Evolutionary conservation across 2,797 vertebrate species (phyloP), one percentile per base, ranked within the genome.

Genomic region (Peromyscus melanophrys): DNA sequence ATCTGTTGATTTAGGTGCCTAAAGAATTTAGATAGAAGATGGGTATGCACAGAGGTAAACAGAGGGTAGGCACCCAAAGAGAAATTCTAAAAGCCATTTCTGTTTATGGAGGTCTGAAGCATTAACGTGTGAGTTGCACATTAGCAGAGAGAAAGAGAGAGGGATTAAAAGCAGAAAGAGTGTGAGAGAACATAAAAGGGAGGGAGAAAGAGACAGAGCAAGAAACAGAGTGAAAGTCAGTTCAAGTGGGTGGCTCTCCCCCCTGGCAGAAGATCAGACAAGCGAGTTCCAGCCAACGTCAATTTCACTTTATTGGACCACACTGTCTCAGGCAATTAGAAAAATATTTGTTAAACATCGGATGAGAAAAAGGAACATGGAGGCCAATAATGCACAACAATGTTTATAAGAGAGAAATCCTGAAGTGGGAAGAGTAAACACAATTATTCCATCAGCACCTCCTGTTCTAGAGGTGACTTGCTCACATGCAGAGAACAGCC

Each of bases 331-430:
- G 98, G 98, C 98, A 99, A 99, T 99, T 99, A 99, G 98, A 99
- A 98, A 98, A 99, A 99, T 99, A 98, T 99, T 99, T 99, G 98
- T 99, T 98, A 99, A 99, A 98, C 98, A 98, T 98, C 98, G 98
- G 98, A 99, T 98, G 98, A 98, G 98, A 98, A 98, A 97, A 98
- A 98, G 97, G 98, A 98, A 98, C 82, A 78, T 97, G 97, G 98
- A 98, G 98, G 94, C 98, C 98, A 99, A 98, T 98, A 98, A 98
- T 97, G 97, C 98, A 98, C 98, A 98, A 98, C 98, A 97, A 98
- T 98, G 98, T 99, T 99, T 98, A 98, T 98, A 98, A 98, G 97
- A 98, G 95, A 98, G 97, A 98, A 98, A 98, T 98, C 98, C 98
- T 98, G 98, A 98, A 98, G 98, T 97, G 98, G 96, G 97, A 98